These are phyloP conservation scores for Drosophila kohkoa DNA, from an alignment of 1,140 invertebrate species.

Conservation along the genomic window DNA sequence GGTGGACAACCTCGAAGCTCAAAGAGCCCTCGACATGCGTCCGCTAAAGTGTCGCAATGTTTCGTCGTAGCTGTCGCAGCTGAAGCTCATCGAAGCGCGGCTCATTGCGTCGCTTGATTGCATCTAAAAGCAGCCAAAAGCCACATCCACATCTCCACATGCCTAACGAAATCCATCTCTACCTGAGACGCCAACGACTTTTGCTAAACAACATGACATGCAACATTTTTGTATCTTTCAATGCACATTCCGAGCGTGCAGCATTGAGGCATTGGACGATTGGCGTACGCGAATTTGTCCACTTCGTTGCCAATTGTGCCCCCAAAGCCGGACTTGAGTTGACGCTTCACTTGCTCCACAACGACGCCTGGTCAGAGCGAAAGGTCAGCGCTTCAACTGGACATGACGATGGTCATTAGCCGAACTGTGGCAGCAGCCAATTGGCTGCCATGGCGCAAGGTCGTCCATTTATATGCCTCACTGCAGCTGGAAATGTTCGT, in stretches of 20 bases:
- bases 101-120: conserved; percentile 64
- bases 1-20: conserved; percentile 43
- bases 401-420: conserved; percentile 52
- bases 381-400: conserved; percentile 68
- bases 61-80: conserved; percentile 43
- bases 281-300: conserved; percentile 17
- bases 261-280: conserved; percentile 8
- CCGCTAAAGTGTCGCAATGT: conserved; percentile 68
- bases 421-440: conserved; percentile 54
- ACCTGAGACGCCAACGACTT: conserved; percentile 7
- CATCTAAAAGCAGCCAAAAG: conserved; percentile 28
- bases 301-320: conserved; percentile 19
- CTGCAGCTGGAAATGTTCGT: conserved; percentile 8
- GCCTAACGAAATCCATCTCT: conserved; percentile 18
- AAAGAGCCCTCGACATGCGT: conserved; percentile 48
- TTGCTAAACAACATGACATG: conserved; percentile 38
- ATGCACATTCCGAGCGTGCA: conserved; percentile 13
- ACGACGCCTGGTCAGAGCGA: conserved; percentile 28
- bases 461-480: conserved; percentile 42
- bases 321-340: conserved; percentile 48
- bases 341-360: conserved; percentile 38
- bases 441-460: conserved; percentile 51
- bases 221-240: conserved; percentile 25
- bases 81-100: conserved; percentile 67
- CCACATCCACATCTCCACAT: conserved; percentile 21